These are phyloP conservation scores for Eunapius fragilis DNA, from an alignment of 37 sponge, comb jelly and placozoan genomes.

Conservation along the genomic window DNA sequence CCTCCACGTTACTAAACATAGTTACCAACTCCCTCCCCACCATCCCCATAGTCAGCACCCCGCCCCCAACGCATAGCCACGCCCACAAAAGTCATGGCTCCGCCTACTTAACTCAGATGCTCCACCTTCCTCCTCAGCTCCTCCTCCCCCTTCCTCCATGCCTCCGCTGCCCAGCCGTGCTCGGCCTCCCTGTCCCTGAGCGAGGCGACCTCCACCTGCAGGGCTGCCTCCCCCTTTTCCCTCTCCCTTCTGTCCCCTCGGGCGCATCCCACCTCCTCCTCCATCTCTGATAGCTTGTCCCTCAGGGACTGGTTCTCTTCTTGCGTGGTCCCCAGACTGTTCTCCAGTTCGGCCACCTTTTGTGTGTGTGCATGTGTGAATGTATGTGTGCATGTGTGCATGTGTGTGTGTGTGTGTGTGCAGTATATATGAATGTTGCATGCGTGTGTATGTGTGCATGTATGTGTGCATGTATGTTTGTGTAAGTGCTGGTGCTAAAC, in stretches of 20 bases:
- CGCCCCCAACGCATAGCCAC: not conserved
- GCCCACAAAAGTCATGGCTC: not conserved
- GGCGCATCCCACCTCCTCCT: not conserved
- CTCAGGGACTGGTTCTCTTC: not conserved
- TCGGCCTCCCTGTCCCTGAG: constrained; percentile 9
- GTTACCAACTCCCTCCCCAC: not conserved
- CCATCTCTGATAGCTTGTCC: not conserved
- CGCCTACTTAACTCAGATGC: constrained; percentile 30
- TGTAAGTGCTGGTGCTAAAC: no score
- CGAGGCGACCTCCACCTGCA: not conserved
- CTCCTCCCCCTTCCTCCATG: not conserved
- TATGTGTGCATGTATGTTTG: no score
- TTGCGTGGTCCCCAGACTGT: constrained; percentile 1
- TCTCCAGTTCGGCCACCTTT: not conserved
- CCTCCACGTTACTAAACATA: no score
- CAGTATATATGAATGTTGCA: no score
- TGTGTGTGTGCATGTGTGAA: not conserved
- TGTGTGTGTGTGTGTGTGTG: no score
- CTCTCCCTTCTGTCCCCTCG: not conserved
- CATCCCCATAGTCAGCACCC: not conserved
- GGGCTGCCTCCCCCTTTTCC: not conserved
- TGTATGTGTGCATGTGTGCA: not conserved
- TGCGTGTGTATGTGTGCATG: no score
- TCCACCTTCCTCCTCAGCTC: not conserved
- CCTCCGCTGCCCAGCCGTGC: not conserved